phyloP scores from a whole-genome alignment of 2,113 vertebrate genomes.

The Empidonax traillii region DNA sequence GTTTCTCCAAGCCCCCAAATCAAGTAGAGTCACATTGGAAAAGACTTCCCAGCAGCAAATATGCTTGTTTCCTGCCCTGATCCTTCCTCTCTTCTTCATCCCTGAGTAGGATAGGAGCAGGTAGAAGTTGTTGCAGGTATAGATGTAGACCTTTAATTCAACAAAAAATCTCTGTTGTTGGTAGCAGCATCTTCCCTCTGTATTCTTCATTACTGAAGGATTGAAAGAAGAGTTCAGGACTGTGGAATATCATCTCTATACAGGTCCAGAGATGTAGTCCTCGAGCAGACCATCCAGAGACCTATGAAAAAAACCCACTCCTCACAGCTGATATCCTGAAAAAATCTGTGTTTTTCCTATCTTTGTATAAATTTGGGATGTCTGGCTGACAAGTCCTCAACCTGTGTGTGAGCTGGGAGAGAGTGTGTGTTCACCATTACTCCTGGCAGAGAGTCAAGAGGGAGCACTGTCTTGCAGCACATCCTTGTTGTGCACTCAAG shows the following conservation, averaged over 20 bases:
- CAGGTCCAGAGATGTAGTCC: background rate
- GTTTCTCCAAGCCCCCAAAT: background rate
- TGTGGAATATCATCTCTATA: background rate
- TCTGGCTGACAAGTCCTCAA: background rate
- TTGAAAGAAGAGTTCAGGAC: background rate
- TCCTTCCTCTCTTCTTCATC: background rate
- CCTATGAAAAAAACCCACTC: background rate
- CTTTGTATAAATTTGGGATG: background rate
- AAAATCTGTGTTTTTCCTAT: background rate
- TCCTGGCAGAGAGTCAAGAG: background rate
- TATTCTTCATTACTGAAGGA: background rate
- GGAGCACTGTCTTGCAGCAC: background rate
- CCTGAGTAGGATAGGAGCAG: background rate
- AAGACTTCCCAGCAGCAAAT: background rate
- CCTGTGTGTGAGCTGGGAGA: background rate
- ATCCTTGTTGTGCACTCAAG: background rate
- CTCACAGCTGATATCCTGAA: background rate
- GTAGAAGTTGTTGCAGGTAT: background rate
- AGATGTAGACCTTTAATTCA: background rate
- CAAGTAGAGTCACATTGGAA: background rate
- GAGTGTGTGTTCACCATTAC: rapidly evolving
- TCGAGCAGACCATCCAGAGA: background rate
- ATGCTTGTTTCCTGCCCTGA: background rate
- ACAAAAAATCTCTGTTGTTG: background rate
- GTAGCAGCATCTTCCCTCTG: background rate